phyloP scores from a whole-genome alignment of 2,888 invertebrate genomes.

The Ophion obscuratus region DNA sequence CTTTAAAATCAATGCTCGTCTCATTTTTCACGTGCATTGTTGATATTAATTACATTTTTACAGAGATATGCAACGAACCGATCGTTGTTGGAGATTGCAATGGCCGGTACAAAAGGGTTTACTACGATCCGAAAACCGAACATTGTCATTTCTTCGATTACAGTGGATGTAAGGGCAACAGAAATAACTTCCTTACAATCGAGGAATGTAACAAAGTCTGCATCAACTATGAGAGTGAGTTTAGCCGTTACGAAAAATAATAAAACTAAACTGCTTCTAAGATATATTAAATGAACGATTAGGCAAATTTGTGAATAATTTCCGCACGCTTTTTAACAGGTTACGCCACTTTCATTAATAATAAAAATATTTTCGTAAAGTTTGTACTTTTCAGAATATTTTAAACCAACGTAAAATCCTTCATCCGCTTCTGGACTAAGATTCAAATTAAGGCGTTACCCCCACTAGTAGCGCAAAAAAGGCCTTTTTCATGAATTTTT shows the following conservation, averaged over 20 bases:
- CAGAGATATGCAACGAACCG: constrained; percentile 81
- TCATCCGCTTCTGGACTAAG: too few relatives aligned
- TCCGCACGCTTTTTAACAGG: too few relatives aligned
- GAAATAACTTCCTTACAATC: constrained; percentile 92
- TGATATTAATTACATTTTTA: constrained; percentile 36
- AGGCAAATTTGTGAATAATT: too few relatives aligned
- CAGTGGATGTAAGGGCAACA: constrained; percentile 95
- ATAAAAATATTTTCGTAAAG: too few relatives aligned
- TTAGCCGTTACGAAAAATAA: constrained; percentile 6
- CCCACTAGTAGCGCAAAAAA: too few relatives aligned
- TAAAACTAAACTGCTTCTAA: neutral
- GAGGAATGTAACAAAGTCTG: constrained; percentile 90
- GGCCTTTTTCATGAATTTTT: too few relatives aligned
- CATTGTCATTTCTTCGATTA: constrained; percentile 94
- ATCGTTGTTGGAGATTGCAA: constrained; percentile 73
- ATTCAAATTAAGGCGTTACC: too few relatives aligned
- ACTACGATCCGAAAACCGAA: constrained; percentile 89
- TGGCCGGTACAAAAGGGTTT: constrained; percentile 75
- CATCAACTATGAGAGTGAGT: constrained; percentile 85
- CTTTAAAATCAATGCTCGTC: neutral
- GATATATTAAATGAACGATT: too few relatives aligned
- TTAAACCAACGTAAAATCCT: too few relatives aligned
- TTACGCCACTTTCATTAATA: too few relatives aligned
- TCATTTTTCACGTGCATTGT: neutral
- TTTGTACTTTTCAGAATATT: too few relatives aligned